A percentile compares a stretch with the other conserved stretches of the same genome.
Conservation (phyloP, 2,888 invertebrate genomes). For the Xestia rhomboidea region DNA sequence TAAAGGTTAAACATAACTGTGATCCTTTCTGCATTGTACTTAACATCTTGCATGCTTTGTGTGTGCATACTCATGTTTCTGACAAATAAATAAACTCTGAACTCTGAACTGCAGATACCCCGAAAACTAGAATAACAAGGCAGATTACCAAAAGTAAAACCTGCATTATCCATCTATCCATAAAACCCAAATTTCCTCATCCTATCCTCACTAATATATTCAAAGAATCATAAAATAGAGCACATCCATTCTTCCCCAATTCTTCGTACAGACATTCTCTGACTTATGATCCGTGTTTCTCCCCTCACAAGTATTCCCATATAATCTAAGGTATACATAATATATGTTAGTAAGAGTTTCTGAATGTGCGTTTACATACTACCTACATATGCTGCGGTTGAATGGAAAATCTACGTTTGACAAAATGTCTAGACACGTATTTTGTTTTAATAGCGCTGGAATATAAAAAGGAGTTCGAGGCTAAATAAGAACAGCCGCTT, state of each 20-base stretch:
- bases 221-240: constrained; percentile 35
- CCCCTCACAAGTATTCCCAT: constrained; percentile 59
- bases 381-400: constrained; percentile 46
- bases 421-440: constrained; percentile 35
- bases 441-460: constrained; percentile 9
- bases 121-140: neutral
- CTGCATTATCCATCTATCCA: neutral
- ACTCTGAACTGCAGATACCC: too few relatives aligned
- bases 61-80: too few relatives aligned
- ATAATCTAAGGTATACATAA: constrained; percentile 64
- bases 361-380: constrained; percentile 55
- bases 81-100: too few relatives aligned
- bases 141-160: neutral
- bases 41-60: too few relatives aligned
- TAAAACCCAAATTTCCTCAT: constrained; percentile 1
- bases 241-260: constrained; percentile 38
- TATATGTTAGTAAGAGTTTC: constrained; percentile 62
- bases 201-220: constrained; percentile 23
- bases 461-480: too few relatives aligned
- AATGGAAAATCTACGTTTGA: constrained; percentile 19
- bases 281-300: constrained; percentile 54
- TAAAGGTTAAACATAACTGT: too few relatives aligned
- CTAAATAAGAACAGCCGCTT: too few relatives aligned
- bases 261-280: constrained; percentile 44
- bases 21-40: too few relatives aligned